These are phyloP conservation scores for Bovichtus diacanthus DNA, from an alignment of 2,797 vertebrate genomes.

Conservation along the genomic window DNA sequence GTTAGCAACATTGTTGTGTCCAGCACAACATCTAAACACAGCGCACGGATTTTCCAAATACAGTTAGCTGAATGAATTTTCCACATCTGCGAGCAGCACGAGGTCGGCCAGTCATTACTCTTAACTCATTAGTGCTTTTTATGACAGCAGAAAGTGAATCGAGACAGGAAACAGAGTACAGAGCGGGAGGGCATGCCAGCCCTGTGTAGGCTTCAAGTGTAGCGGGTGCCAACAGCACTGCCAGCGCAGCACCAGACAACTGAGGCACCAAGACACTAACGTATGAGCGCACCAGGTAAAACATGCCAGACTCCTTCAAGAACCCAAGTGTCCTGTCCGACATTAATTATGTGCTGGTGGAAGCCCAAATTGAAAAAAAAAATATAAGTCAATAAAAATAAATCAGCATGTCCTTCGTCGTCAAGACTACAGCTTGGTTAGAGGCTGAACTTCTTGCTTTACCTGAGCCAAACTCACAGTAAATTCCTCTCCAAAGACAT, in stretches of 20 bases:
- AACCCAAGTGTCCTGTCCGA: not conserved
- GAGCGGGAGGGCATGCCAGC: constrained; percentile 9
- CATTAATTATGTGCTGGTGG: not conserved
- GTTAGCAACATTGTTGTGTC: constrained; percentile 1
- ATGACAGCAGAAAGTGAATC: constrained; percentile 20
- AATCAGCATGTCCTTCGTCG: not conserved
- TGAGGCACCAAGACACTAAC: constrained; percentile 21
- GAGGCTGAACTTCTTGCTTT: not conserved
- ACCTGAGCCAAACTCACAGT: not conserved
- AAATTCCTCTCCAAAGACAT: not conserved
- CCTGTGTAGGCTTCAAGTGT: not conserved
- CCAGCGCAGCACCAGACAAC: constrained; percentile 10
- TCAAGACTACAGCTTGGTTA: not conserved
- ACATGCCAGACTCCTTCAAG: not conserved
- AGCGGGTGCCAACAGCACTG: constrained; percentile 9
- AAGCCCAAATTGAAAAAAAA: not conserved
- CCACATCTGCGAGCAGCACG: constrained; percentile 38
- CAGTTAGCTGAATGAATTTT: constrained; percentile 35
- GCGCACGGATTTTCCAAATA: constrained; percentile 30
- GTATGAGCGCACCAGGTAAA: not conserved
- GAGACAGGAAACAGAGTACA: constrained; percentile 12
- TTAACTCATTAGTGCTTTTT: constrained; percentile 28
- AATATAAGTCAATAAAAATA: not conserved
- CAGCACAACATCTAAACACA: constrained; percentile 26
- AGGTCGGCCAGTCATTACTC: constrained; percentile 20